Percentiles rank a stretch among this genome's conserved stretches.
These are phyloP conservation scores for Drosophila murphyi DNA, from an alignment of 1,140 invertebrate species.

Conservation along the genomic window DNA sequence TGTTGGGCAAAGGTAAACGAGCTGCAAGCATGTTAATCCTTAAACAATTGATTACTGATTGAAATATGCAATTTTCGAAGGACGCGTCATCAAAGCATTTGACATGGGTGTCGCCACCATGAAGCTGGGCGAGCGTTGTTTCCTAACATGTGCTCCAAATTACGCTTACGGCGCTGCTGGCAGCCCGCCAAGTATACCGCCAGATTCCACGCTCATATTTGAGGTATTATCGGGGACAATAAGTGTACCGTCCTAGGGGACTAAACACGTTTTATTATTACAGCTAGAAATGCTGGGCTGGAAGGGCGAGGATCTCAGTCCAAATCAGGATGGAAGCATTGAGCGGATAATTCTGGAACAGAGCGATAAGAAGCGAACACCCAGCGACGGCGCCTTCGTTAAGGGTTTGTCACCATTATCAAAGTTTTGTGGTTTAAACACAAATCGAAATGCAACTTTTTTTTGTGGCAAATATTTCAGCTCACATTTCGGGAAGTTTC, in stretches of 20 bases:
- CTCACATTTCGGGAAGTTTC: slow-evolving; percentile 91
- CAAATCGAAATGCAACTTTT: slow-evolving; percentile 35
- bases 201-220: slow-evolving; percentile 95
- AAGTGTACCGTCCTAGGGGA: not conserved
- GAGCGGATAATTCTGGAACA: slow-evolving; percentile 88
- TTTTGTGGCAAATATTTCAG: slow-evolving; percentile 84
- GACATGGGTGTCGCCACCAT: slow-evolving; percentile 97
- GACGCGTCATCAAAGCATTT: slow-evolving; percentile 96
- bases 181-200: slow-evolving; percentile 94
- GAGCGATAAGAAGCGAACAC: slow-evolving; percentile 88
- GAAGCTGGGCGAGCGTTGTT: slow-evolving; percentile 95
- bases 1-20: slow-evolving; percentile 89
- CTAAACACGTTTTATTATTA: slow-evolving; percentile 35
- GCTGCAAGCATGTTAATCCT: slow-evolving; percentile 16
- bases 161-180: slow-evolving; percentile 96
- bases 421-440: slow-evolving; percentile 38
- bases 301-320: slow-evolving; percentile 94
- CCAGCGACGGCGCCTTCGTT: slow-evolving; percentile 92
- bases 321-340: slow-evolving; percentile 93
- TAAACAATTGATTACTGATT: not conserved
- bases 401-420: slow-evolving; percentile 86
- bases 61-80: slow-evolving; percentile 80
- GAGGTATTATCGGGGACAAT: slow-evolving; percentile 87
- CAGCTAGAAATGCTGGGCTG: slow-evolving; percentile 94
- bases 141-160: slow-evolving; percentile 93